Base-by-base conservation (phyloP, 1,140 invertebrate species). In the Diuraphis noxia region DNA sequence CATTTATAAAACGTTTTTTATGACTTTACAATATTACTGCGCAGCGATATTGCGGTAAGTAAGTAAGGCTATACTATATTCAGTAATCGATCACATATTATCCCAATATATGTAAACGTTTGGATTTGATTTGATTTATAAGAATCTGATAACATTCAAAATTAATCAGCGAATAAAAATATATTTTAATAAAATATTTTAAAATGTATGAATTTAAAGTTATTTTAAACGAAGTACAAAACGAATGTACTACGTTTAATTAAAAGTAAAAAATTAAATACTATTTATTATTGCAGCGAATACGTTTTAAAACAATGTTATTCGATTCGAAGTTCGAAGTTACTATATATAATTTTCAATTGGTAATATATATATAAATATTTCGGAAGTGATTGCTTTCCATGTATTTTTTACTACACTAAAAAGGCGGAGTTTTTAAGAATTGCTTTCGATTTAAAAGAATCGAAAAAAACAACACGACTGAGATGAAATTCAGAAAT, bases 401-500 rank as follows among this genome's bases (percentile, higher is more conserved):
- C 23, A 23, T 43, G 34, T 88, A 41, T 41, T 88, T 88, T 87
- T 88, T 63, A 88, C 36, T 88, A 88, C 86, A 88, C 36, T 21
- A n/a, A 91, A 91, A 91, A 91, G 89, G 89, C 43, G 89, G 77
- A 82, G 89, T 82, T 82, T 30, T 6, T 63, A 30, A 49, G 34
- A 91, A 91, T 91, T 52, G 89, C 43, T 91, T 91, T 91, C 89
- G 72, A 91, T 91, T 91, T 52, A 46, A 49, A 81, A 81, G 89
- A 49, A 91, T 72, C 88, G 72, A 89, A 89, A 89, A 89, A 77
- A 81, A 90, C 43, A 49, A 81, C 89, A 63, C 25, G 41, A 91
- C 63, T 36, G 77, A 91, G 77, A 91, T 82, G 89, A 91, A 91
- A 82, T 91, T 91, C 89, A 77, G 89, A 91, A 91, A 91, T 91